Base-by-base conservation (phyloP, 2,888 invertebrate species). In the Lasioglossum malachurum region DNA sequence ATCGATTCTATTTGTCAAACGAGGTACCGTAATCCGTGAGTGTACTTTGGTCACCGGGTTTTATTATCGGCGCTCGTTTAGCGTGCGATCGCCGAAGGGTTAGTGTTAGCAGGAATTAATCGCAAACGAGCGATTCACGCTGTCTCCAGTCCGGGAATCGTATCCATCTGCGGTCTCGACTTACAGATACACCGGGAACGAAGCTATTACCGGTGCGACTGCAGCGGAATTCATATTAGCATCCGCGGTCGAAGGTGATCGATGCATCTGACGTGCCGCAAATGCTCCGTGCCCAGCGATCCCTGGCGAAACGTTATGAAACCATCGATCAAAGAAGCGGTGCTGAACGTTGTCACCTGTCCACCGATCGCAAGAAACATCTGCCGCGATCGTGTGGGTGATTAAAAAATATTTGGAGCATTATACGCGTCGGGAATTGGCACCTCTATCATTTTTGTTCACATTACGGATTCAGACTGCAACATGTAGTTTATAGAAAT, bases 131-230 rank as follows among this genome's bases (percentile, higher is more conserved):
- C 72, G 75, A 80, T 86, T 81, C 80, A 73, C 38, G 75, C 67
- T 14, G 71, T 49, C 57, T 77, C 74, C 38, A 12, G 75, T 14
- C 23, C 60, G 57, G 16, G n/a, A 38, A 49, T 76, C 75, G 74
- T 76, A 85, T 79, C 85, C 78, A 84, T 84, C 81, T 84, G 86
- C 75, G 84, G 81, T 81, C 81, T n/a, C 84, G 14, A 74, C 64
- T 71, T 77, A 49, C 74, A 72, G 53, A 73, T 78, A 81, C 75
- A 38, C 38, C 64, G 19, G 7, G 73, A 81, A 78, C 82, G 79
- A 72, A 84, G 38, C 84, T 75, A 82, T 87, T 84, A 71, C 82
- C 73, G 41, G 7, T 23, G 44, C 38, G 77, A 84, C 78, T 69
- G 27, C 53, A 57, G 27, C 82, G 74, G 82, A 87, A 87, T 84